Evolutionary conservation across 2,888 invertebrate genomes (phyloP).

Genomic region (Cephus sareptanus): DNA sequence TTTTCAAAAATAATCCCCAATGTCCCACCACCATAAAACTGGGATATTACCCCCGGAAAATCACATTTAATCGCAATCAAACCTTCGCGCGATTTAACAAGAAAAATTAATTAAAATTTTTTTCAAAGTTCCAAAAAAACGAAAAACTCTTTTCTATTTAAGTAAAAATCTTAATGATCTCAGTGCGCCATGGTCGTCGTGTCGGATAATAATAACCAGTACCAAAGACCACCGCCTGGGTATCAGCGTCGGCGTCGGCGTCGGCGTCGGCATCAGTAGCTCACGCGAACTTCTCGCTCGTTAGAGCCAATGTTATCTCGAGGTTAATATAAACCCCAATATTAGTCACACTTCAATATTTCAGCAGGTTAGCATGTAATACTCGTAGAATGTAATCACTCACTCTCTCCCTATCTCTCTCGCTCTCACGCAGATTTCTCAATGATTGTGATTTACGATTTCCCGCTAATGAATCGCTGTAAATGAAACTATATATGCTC

Average conservation of each 20-base stretch:
- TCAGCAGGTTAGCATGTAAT: constrained; percentile 11
- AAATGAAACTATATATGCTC: neutral
- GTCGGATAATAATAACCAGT: constrained; percentile 39
- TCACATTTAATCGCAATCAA: neutral
- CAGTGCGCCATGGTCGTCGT: constrained; percentile 20
- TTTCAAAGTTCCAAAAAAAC: too few relatives aligned
- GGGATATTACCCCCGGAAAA: neutral
- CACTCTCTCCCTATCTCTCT: neutral
- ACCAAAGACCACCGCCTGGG: constrained; percentile 23
- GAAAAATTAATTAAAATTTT: too few relatives aligned
- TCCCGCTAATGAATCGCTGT: neutral
- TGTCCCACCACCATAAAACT: neutral
- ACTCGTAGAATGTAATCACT: neutral
- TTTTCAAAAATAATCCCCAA: neutral
- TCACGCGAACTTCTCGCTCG: constrained; percentile 44
- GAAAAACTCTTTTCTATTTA: too few relatives aligned
- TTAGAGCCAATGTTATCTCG: constrained; percentile 30
- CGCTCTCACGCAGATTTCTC: neutral
- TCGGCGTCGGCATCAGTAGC: constrained; percentile 20
- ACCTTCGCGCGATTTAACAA: neutral
- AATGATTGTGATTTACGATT: neutral
- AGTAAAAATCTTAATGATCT: neutral
- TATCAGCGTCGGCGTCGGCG: constrained; percentile 9
- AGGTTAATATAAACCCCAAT: constrained; percentile 26
- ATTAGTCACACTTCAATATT: constrained; percentile 41